phyloP scores from a whole-genome alignment of 2,888 invertebrate species.

The Nemoura dubitans region DNA sequence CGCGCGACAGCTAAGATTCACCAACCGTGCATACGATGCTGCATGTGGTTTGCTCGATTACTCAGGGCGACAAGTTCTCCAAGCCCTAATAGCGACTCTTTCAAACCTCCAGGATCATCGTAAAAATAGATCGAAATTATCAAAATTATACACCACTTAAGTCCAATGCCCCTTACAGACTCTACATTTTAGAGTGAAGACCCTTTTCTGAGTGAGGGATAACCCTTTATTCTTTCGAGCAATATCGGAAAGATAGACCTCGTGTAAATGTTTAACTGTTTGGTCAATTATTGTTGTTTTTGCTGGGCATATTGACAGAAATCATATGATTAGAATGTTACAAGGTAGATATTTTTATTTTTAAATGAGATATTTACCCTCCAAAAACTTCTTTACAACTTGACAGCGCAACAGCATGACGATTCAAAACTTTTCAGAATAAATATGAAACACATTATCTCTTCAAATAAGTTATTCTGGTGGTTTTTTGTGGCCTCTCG shows the following conservation, averaged over 20 bases:
- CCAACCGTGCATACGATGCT: background rate
- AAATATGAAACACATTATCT: conserved; percentile 10
- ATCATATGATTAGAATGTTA: too few relatives aligned
- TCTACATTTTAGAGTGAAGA: background rate
- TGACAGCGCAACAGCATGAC: background rate
- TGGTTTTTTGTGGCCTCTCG: conserved; percentile 16
- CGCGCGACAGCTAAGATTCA: too few relatives aligned
- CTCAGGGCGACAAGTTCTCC: background rate
- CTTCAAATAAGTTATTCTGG: conserved; percentile 8
- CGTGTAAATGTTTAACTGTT: too few relatives aligned
- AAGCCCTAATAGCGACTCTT: background rate
- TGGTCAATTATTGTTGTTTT: too few relatives aligned
- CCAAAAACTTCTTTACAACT: background rate
- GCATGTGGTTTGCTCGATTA: background rate
- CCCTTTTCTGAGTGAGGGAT: background rate
- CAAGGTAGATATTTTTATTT: too few relatives aligned
- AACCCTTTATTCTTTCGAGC: background rate
- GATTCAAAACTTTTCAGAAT: background rate
- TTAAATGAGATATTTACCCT: too few relatives aligned
- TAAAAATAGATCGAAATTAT: conserved; percentile 26
- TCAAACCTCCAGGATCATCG: background rate
- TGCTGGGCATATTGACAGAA: too few relatives aligned
- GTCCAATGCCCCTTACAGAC: background rate
- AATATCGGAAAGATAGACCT: background rate
- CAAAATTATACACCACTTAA: conserved; percentile 19